phyloP scores from a whole-genome alignment of 2,113 vertebrate genomes.

The Cheirogaleus medius region DNA sequence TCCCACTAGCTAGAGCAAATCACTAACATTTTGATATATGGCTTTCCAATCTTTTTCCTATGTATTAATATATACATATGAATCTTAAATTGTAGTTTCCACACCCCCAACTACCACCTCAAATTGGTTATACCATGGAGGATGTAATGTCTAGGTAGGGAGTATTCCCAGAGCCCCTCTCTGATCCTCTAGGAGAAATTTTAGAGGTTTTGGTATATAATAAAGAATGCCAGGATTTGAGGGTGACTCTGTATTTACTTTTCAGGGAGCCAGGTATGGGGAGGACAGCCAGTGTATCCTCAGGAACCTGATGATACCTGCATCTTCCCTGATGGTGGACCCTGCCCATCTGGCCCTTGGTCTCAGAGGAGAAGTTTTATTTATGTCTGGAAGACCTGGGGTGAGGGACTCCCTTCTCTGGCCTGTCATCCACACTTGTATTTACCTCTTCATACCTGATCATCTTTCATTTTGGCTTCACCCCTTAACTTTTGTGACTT shows the following conservation, averaged over 20 bases:
- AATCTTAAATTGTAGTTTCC: not conserved
- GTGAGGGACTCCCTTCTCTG: conserved; percentile 80
- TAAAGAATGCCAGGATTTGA: not conserved
- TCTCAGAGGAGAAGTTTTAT: conserved; percentile 88
- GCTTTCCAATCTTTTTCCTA: not conserved
- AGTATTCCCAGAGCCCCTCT: not conserved
- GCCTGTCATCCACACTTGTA: not conserved
- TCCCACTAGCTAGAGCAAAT: not conserved
- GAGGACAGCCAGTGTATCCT: conserved; percentile 90
- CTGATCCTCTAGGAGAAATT: not conserved
- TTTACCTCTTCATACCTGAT: not conserved
- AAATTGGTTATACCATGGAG: not conserved
- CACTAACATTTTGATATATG: not conserved
- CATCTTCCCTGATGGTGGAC: conserved; percentile 90
- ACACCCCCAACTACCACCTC: not conserved
- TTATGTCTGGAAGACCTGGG: conserved; percentile 95
- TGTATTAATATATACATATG: not conserved
- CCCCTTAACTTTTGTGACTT: not conserved
- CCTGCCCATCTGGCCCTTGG: conserved; percentile 79
- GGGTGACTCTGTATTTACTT: not conserved
- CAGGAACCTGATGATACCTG: conserved; percentile 77
- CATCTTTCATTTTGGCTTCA: not conserved
- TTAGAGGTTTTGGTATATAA: not conserved
- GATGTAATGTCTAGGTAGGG: not conserved
- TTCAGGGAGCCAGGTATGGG: conserved; percentile 86